These are phyloP conservation scores for Oreocharis arfaki DNA, from an alignment of 2,113 vertebrate species.

Conservation along the genomic window DNA sequence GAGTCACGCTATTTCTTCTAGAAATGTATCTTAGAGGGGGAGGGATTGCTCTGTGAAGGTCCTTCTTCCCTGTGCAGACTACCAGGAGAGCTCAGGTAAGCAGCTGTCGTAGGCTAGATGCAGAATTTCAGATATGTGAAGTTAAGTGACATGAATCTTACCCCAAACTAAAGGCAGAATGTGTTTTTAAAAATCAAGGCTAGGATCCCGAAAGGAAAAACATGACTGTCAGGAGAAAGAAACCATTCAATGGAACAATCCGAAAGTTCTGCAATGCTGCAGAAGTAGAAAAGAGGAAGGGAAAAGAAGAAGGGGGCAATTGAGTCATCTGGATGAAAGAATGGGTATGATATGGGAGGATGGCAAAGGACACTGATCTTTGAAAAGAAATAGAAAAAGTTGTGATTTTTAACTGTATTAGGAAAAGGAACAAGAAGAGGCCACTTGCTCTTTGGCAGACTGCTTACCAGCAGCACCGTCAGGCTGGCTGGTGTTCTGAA, in stretches of 20 bases:
- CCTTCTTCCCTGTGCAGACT: not conserved
- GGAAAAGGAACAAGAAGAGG: not conserved
- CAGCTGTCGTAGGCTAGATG: not conserved
- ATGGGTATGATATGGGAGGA: not conserved
- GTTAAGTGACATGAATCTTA: not conserved
- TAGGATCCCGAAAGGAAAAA: not conserved
- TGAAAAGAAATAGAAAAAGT: not conserved
- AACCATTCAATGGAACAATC: not conserved
- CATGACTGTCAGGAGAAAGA: not conserved
- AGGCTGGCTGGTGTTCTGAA: not conserved
- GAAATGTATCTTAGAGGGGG: not conserved
- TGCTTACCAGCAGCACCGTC: not conserved
- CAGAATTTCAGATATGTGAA: not conserved
- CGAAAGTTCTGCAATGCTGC: not conserved
- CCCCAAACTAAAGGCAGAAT: not conserved
- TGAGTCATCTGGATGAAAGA: not conserved
- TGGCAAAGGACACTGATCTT: not conserved
- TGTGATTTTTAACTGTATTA: not conserved
- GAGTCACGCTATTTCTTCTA: not conserved
- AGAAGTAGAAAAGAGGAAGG: not conserved
- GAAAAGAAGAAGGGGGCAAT: not conserved
- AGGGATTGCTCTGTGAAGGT: not conserved
- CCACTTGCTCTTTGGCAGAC: not conserved
- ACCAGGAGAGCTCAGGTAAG: not conserved
- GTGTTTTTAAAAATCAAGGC: not conserved